phyloP scores from a whole-genome alignment of 2,113 vertebrate genomes.

The Spheniscus mendiculus region DNA sequence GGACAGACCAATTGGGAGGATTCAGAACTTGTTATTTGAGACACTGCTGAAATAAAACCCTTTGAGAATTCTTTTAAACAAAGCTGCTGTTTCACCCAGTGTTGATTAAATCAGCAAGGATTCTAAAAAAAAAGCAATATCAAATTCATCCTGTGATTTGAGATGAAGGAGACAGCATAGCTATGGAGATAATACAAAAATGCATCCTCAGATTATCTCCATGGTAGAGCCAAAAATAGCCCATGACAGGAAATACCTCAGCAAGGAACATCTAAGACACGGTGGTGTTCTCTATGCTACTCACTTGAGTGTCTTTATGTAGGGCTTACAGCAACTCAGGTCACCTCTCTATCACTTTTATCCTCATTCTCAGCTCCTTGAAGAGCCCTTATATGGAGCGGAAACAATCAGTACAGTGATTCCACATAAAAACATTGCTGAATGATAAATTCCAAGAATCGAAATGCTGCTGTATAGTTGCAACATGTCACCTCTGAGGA shows the following conservation, averaged over 20 bases:
- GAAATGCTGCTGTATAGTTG: background rate
- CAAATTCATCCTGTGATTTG: background rate
- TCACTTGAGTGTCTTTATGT: background rate
- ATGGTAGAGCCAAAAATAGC: background rate
- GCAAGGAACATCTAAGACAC: background rate
- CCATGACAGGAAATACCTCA: background rate
- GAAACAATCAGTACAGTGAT: background rate
- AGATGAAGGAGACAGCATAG: background rate
- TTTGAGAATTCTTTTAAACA: background rate
- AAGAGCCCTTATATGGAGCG: background rate
- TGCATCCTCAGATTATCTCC: background rate
- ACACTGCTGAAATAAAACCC: background rate
- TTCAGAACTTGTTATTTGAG: background rate
- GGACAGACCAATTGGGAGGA: background rate
- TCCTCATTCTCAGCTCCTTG: background rate
- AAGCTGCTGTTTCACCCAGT: background rate
- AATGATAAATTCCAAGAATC: background rate
- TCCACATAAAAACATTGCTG: background rate
- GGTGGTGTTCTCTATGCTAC: background rate
- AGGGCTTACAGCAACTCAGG: background rate
- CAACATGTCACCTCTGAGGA: background rate
- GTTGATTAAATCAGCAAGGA: background rate
- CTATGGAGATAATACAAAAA: background rate
- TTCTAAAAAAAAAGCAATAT: background rate
- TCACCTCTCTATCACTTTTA: background rate